phyloP scores from a whole-genome alignment of 1,140 invertebrate species.

The Drosophila saltans region DNA sequence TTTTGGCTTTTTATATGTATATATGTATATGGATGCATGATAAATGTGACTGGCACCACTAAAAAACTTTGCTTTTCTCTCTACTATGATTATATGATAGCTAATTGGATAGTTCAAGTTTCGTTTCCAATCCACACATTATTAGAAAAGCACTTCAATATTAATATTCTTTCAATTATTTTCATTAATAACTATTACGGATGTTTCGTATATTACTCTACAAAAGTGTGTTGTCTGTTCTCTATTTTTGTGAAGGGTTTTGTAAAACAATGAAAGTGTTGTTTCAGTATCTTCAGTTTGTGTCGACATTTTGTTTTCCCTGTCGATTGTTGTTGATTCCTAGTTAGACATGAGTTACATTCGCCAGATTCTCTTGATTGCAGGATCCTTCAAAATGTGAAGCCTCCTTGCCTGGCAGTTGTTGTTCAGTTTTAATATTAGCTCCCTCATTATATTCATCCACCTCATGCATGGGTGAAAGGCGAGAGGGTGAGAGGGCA shows the following conservation, averaged over 20 bases:
- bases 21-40: neutral
- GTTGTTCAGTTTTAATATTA: slow-evolving; percentile 64
- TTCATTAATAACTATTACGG: neutral
- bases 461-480: slow-evolving; percentile 79
- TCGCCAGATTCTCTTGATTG: slow-evolving; percentile 46
- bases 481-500: slow-evolving; percentile 69
- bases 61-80: slow-evolving; percentile 39
- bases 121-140: neutral
- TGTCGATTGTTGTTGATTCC: neutral
- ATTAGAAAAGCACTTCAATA: slow-evolving; percentile 8
- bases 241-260: slow-evolving; percentile 8
- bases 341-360: slow-evolving; percentile 64
- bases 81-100: slow-evolving; percentile 47
- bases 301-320: neutral
- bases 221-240: neutral
- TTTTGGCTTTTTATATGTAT: slow-evolving; percentile 6
- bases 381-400: slow-evolving; percentile 9
- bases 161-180: neutral
- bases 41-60: slow-evolving; percentile 51
- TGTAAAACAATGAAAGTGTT: slow-evolving; percentile 8
- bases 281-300: slow-evolving; percentile 22
- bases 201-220: neutral
- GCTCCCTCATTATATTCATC: slow-evolving; percentile 64
- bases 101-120: slow-evolving; percentile 25
- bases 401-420: slow-evolving; percentile 59